These are phyloP conservation scores for Leptoclinus maculatus DNA, from an alignment of 2,797 vertebrate genomes.

Conservation along the genomic window DNA sequence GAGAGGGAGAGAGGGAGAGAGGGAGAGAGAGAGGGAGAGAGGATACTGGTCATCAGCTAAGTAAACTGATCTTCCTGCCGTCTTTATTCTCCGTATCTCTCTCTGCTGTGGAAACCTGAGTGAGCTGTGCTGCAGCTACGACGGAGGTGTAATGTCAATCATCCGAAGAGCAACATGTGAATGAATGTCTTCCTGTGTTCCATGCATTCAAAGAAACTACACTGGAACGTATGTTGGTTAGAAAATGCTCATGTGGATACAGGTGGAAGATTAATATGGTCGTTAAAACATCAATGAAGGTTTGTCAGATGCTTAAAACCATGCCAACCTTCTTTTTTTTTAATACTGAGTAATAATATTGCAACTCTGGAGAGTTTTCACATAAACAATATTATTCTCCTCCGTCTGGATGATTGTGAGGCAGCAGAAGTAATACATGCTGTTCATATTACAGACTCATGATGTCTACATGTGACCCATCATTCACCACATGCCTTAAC, in stretches of 20 bases:
- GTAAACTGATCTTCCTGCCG: slow-evolving; percentile 44
- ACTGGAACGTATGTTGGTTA: background rate
- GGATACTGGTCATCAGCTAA: slow-evolving; percentile 21
- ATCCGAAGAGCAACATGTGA: background rate
- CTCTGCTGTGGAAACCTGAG: slow-evolving; percentile 27
- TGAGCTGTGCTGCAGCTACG: background rate
- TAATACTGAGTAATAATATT: background rate
- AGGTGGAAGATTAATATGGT: background rate
- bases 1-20: slow-evolving; percentile 2
- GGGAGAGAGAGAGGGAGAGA: too few relatives aligned
- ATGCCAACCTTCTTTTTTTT: background rate
- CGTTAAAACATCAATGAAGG: background rate
- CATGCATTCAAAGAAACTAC: background rate
- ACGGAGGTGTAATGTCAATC: background rate
- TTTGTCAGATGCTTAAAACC: background rate
- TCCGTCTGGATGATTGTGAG: too few relatives aligned
- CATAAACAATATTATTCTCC: background rate
- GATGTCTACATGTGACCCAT: background rate
- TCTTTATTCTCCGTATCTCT: background rate
- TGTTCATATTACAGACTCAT: background rate
- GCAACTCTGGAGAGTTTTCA: background rate
- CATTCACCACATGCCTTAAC: background rate
- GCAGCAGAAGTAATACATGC: too few relatives aligned
- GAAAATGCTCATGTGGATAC: background rate
- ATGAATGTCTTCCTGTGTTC: background rate